phyloP scores from a whole-genome alignment of 2,113 vertebrate species.

The Camelus bactrianus region DNA sequence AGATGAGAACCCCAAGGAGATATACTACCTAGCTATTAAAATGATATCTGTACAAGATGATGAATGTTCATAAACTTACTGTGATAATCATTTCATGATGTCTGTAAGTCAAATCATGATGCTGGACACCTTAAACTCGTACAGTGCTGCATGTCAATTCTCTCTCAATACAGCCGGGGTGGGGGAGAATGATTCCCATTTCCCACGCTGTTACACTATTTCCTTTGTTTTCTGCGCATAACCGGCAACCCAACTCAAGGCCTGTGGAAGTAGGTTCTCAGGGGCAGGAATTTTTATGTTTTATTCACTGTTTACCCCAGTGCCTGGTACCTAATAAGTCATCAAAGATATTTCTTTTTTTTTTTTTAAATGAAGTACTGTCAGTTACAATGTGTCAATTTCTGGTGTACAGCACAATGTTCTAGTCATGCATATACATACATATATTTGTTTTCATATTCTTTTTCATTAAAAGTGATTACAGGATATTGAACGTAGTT shows the following conservation, averaged over 20 bases:
- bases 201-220: neutral
- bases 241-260: neutral
- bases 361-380: too few relatives aligned
- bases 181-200: neutral
- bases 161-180: neutral
- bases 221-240: neutral
- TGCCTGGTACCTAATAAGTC: neutral
- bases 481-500: too few relatives aligned
- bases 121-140: neutral
- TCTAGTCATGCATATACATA: too few relatives aligned
- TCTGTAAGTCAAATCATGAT: neutral
- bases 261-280: neutral
- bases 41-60: neutral
- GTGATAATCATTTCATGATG: neutral
- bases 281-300: neutral
- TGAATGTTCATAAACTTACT: neutral
- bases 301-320: neutral
- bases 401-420: too few relatives aligned
- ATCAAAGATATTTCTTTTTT: neutral
- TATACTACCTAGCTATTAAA: neutral
- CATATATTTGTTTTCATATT: too few relatives aligned
- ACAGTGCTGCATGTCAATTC: neutral
- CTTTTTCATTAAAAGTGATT: too few relatives aligned
- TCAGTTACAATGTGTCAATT: too few relatives aligned
- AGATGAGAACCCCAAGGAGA: neutral